Conservation (phyloP, 1,140 invertebrate species). For the Pseudachorutes palmiensis region DNA sequence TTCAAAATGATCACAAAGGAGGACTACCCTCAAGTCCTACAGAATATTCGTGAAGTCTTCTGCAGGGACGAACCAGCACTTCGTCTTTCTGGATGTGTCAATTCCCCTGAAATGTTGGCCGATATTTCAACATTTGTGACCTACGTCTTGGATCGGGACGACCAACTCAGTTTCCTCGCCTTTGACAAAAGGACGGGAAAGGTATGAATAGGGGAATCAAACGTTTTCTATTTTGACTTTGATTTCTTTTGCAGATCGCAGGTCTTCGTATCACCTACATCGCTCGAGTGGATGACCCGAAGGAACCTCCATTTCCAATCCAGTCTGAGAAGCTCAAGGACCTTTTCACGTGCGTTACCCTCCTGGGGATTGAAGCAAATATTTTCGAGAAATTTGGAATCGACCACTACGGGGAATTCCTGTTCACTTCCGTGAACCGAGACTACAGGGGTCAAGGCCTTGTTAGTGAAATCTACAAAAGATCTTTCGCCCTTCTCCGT, state of each 20-base stretch:
- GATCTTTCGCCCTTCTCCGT: slow-evolving; percentile 21
- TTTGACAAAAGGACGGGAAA: slow-evolving; percentile 15
- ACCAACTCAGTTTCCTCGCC: slow-evolving; percentile 25
- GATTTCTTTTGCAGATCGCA: slow-evolving; percentile 22
- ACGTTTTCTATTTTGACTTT: slow-evolving; percentile 6
- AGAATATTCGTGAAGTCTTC: slow-evolving; percentile 19
- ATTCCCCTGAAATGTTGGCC: slow-evolving; percentile 1
- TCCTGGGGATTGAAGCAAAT: background rate
- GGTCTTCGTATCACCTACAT: slow-evolving; percentile 14
- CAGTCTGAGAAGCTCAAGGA: background rate
- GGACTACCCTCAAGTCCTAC: slow-evolving; percentile 14
- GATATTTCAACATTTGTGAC: slow-evolving; percentile 14
- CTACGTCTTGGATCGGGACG: slow-evolving; percentile 2
- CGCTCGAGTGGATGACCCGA: background rate
- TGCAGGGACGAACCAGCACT: slow-evolving; percentile 22
- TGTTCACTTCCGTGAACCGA: slow-evolving; percentile 20
- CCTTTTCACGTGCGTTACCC: background rate
- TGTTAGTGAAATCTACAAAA: slow-evolving; percentile 28
- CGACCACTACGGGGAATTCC: slow-evolving; percentile 22
- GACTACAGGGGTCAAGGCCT: slow-evolving; percentile 29
- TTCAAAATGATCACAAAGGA: slow-evolving; percentile 20
- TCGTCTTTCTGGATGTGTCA: slow-evolving; percentile 11
- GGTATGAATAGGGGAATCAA: slow-evolving; percentile 5
- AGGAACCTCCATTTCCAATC: background rate
- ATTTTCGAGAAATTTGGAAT: slow-evolving; percentile 24